These are phyloP conservation scores for Tachina fera DNA, from an alignment of 2,888 invertebrate species.

Conservation along the genomic window DNA sequence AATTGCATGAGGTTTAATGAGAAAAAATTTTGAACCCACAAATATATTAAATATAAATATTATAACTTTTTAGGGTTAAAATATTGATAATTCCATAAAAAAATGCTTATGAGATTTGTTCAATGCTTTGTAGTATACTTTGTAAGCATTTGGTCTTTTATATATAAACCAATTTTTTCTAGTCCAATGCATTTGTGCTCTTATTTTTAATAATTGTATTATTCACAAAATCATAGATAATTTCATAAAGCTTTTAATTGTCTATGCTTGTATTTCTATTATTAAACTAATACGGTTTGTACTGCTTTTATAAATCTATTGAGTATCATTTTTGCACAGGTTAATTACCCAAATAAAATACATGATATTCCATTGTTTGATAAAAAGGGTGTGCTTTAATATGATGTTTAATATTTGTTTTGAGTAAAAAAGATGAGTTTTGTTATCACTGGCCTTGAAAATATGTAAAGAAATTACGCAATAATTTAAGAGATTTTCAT, in stretches of 20 bases:
- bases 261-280: conserved; percentile 1
- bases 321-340: conserved; percentile 49
- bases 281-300: conserved; percentile 31
- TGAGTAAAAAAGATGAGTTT: not conserved
- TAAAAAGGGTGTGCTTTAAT: not conserved
- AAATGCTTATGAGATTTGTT: too few species aligned
- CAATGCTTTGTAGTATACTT: too few species aligned
- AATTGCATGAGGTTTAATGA: too few species aligned
- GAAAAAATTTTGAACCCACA: too few species aligned
- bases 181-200: too few species aligned
- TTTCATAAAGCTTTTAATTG: not conserved
- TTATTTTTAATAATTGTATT: not conserved
- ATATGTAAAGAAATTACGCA: too few species aligned
- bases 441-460: not conserved
- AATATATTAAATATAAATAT: too few species aligned
- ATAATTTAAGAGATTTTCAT: too few species aligned
- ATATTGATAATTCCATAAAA: too few species aligned
- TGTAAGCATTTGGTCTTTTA: too few species aligned
- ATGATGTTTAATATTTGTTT: not conserved
- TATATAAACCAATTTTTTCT: too few species aligned
- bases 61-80: too few species aligned
- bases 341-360: conserved; percentile 47
- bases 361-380: not conserved
- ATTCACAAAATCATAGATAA: not conserved
- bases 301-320: conserved; percentile 21